Base-by-base conservation (phyloP, 2,888 invertebrate species). In the Andrena fulva region DNA sequence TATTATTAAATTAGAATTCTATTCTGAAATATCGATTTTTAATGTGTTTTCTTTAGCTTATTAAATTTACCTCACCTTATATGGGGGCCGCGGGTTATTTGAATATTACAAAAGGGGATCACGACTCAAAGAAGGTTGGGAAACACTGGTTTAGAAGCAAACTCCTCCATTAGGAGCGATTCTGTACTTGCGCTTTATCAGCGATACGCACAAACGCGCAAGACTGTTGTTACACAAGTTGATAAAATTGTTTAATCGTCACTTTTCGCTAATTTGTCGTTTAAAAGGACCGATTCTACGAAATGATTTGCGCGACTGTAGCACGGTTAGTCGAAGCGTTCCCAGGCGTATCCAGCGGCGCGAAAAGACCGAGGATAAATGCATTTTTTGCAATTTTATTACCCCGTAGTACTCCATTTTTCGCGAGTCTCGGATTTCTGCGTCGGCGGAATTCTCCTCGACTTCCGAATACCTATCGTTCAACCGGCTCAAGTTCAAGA, bases 391-490 rank as follows among this genome's bases (percentile, higher is more conserved):
- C 67, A 48, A 64, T 72, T 77, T 77, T 70, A 79, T 60, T 70
- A 56, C 48, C 31, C 62, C 27, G 54, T 70, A 33, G 70, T 27
- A 24, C 50, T 29, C n/a, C 20, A 76, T 66, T 77, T 82, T 64
- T 54, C 50, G 67, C 74, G 50, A 64, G 77, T 68, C 74, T 69
- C 73, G 78, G 76, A 81, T 82, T 86, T 81, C 80, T 80, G 77
- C 81, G 62, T 59, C 77, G 33, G 20, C 70, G 71, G 75, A 84
- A 80, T 83, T 81, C 71, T 71, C 62, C 66, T 60, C 59, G 29
- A 76, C 80, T 86, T 85, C 80, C 83, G 84, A 87, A 80, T 87
- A 76, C 85, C 87, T 74, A 74, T 77, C 79, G 71, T 56, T 62
- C 72, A 73, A 48, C 42, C 80, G 79, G 59, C 76, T 60, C 81